A percentile compares a stretch with the other conserved stretches of the same genome.
Conservation (phyloP, 2,113 vertebrate genomes). For the Scomber japonicus region DNA sequence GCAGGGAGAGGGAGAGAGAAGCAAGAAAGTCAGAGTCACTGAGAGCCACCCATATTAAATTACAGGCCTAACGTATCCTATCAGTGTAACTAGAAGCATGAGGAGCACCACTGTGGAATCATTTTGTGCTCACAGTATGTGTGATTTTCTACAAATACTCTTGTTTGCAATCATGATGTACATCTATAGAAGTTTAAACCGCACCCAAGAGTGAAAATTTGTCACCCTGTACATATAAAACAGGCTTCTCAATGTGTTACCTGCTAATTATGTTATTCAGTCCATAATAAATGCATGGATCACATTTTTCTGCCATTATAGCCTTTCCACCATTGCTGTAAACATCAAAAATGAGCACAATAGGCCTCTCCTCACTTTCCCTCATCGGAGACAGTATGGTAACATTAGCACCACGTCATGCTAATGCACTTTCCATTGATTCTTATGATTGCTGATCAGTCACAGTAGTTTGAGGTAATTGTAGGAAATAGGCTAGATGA, state of each 20-base stretch:
- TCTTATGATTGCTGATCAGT: constrained; percentile 27
- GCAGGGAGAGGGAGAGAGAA: constrained; percentile 15
- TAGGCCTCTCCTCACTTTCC: not conserved
- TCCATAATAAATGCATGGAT: not conserved
- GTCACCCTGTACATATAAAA: not conserved
- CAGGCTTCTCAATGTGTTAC: not conserved
- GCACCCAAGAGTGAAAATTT: not conserved
- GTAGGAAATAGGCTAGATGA: constrained; percentile 29
- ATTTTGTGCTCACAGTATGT: not conserved
- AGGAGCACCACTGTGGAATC: not conserved
- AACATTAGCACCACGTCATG: constrained; percentile 23
- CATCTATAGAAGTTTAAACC: not conserved
- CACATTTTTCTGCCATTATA: not conserved
- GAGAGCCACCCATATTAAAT: constrained; percentile 40
- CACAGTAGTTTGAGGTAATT: constrained; percentile 39
- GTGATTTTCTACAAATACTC: not conserved
- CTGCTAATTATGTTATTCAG: too few species aligned
- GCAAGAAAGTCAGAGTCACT: constrained; percentile 8
- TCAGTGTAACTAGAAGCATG: constrained; percentile 28
- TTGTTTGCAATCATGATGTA: not conserved
- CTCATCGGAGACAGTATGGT: not conserved
- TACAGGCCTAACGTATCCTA: constrained; percentile 4
- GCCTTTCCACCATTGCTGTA: not conserved
- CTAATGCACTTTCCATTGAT: constrained; percentile 54
- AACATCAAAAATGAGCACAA: not conserved